Conservation (phyloP, 1,140 invertebrate species). For the Phenacoccus solenopsis region DNA sequence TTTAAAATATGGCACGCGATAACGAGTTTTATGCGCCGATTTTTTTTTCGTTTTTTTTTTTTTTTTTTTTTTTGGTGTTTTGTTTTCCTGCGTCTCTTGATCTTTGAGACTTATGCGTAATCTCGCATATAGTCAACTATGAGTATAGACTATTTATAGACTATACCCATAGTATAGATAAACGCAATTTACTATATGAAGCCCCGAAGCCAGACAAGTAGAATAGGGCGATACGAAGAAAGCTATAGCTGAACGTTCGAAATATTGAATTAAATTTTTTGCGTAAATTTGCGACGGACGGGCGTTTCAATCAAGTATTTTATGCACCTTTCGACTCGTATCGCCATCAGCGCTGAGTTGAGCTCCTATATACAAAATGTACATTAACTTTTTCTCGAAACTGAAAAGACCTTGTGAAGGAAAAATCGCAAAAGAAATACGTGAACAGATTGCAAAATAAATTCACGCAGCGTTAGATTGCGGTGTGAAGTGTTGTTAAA, state of each 20-base stretch:
- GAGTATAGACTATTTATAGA: too few relatives aligned
- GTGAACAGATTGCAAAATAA: background rate
- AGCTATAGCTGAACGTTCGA: background rate
- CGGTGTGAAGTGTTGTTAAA: too few relatives aligned
- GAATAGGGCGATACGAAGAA: background rate
- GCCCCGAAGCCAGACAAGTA: too few relatives aligned
- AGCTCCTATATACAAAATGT: too few relatives aligned
- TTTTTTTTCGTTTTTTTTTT: background rate
- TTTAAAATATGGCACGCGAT: background rate
- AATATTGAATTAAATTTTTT: background rate
- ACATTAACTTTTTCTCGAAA: background rate
- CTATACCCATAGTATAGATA: too few relatives aligned
- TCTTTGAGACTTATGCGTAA: too few relatives aligned
- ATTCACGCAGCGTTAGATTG: too few relatives aligned
- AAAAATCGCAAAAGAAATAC: background rate
- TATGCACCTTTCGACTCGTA: background rate
- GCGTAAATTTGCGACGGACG: background rate
- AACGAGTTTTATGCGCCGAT: background rate
- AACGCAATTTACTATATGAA: too few relatives aligned
- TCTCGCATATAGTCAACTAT: background rate
- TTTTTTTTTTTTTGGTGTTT: too few relatives aligned
- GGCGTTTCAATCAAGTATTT: background rate
- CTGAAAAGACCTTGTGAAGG: background rate
- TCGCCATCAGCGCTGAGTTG: background rate
- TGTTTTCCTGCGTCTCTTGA: too few relatives aligned